phyloP scores from a whole-genome alignment of 2,888 invertebrate species.

The Meta bourneti region DNA sequence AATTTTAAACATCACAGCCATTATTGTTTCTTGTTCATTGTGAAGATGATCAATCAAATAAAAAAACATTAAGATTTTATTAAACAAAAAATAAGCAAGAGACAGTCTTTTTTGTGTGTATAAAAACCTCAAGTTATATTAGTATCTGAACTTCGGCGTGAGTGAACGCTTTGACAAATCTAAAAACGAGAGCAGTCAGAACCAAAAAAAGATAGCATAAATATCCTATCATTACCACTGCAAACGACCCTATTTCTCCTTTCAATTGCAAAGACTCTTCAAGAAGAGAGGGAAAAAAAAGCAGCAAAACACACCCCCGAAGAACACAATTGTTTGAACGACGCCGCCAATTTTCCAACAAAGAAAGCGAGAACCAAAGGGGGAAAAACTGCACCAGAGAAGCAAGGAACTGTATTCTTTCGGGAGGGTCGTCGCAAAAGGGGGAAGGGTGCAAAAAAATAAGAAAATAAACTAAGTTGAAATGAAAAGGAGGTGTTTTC shows the following conservation, averaged over 20 bases:
- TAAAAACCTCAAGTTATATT: too few species aligned
- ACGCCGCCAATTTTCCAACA: constrained; percentile 49
- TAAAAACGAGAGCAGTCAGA: not conserved
- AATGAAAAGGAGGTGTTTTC: constrained; percentile 62
- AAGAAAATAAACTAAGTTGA: constrained; percentile 41
- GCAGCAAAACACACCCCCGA: constrained; percentile 25
- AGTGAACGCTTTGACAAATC: too few species aligned
- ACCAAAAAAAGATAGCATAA: constrained; percentile 8
- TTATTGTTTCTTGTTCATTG: too few species aligned
- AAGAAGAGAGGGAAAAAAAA: not conserved
- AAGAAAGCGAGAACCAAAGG: constrained; percentile 1
- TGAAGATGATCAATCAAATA: too few species aligned
- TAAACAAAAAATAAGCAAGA: too few species aligned
- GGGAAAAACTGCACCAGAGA: not conserved
- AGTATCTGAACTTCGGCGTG: too few species aligned
- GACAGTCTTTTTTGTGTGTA: too few species aligned
- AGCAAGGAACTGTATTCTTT: constrained; percentile 24
- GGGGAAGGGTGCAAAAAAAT: not conserved
- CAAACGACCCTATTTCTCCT: constrained; percentile 38
- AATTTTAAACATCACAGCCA: too few species aligned
- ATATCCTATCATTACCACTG: constrained; percentile 50
- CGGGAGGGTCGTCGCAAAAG: not conserved
- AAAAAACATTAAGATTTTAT: too few species aligned
- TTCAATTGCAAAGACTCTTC: constrained; percentile 15
- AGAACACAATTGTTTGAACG: constrained; percentile 49